Percentiles rank a stretch among this genome's conserved stretches.
Evolutionary conservation across 2,888 invertebrate species (phyloP).

Genomic region (Pyrgus malvae): DNA sequence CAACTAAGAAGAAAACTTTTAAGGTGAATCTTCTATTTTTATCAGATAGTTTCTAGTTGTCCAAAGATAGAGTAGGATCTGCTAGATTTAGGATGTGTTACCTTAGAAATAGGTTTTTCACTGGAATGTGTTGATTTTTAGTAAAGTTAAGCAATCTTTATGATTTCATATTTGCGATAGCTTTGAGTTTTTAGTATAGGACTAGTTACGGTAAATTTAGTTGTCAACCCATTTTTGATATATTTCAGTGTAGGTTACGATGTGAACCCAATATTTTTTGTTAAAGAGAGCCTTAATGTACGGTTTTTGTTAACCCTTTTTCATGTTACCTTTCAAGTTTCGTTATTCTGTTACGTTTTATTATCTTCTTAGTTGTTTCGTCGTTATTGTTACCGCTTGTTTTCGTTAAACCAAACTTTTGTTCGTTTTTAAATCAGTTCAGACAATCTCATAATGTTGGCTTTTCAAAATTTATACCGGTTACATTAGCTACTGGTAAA

Average conservation of each 20-base stretch:
- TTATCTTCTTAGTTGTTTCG: conserved; percentile 14
- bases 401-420: background rate
- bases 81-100: conserved; percentile 37
- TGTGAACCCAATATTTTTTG: background rate
- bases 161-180: background rate
- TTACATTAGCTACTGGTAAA: too few species aligned
- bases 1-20: background rate
- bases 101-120: conserved; percentile 36
- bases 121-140: background rate
- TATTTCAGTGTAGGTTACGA: background rate
- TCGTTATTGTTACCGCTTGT: conserved; percentile 13
- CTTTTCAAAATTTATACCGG: too few species aligned
- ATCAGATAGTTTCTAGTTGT: conserved; percentile 44
- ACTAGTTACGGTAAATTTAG: conserved; percentile 28
- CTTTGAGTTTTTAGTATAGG: conserved; percentile 34
- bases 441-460: background rate
- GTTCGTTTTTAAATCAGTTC: background rate
- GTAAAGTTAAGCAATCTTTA: background rate
- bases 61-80: conserved; percentile 61
- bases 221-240: too few species aligned
- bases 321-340: conserved; percentile 25
- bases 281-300: conserved; percentile 73
- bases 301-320: conserved; percentile 57
- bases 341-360: conserved; percentile 25
- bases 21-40: conserved; percentile 10